Evolutionary conservation across 2,797 vertebrate genomes (phyloP), one percentile per base, ranked within the genome.

Genomic region (Clarias platycephalus): DNA sequence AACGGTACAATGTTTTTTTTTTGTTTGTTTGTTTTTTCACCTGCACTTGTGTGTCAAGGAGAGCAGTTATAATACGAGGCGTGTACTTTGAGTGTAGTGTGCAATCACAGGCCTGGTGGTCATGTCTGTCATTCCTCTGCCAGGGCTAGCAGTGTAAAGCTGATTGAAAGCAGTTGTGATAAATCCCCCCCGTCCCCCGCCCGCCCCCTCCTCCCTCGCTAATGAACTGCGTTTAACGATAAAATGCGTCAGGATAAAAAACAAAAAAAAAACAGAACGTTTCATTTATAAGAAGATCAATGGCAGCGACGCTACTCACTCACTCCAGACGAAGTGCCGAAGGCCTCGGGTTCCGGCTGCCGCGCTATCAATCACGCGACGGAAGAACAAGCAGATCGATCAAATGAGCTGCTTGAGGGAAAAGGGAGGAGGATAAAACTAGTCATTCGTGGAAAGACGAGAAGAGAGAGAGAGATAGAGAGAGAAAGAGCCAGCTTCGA

Each of bases 201-300:
- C 93, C 94, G 90, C 72, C 28, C 0, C 93, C 94, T 90, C 72
- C 22, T 63, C 44, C 84, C 92, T 81, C 85, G 89, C 93, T 94
- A 95, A 95, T 95, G 95, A 95, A 95, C 93, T 94, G 93, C 94
- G 87, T 93, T 95, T 95, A 95, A 95, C 94, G 94, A 92, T 94
- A 93, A 95, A 95, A 94, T 91, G 92, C 91, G 88, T 49, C 93
- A 62, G 53, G 49, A 57, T 2, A 12, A 49, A 31, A 66, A 28
- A 28, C 28, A 64, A 16, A 66, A 22, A 64, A 16, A 66, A 22
- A 22, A 34, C 92, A 93, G 91, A 96, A 96, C 91, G 94, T 94
- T 92, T 93, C 88, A 93, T 92, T 93, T 93, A 93, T 90, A 93
- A 93, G 90, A 94, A 96, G 93, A 95, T 94, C 86, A 94, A 91